Percentiles rank a stretch among this genome's conserved stretches.
phyloP scores from a whole-genome alignment of 2,113 vertebrate species.

The Solea solea region DNA sequence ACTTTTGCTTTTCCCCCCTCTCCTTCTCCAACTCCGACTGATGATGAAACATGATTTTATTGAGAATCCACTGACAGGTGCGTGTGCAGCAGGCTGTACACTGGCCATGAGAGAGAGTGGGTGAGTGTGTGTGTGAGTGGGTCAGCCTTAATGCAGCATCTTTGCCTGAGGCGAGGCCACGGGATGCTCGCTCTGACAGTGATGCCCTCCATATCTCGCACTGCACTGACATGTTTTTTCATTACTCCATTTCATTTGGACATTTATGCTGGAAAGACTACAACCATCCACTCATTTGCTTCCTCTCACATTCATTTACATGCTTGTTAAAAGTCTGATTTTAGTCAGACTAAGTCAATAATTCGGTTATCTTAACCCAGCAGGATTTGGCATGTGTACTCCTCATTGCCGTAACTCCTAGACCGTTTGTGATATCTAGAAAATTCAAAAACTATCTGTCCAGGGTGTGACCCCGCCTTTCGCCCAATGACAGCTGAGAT shows the following conservation, averaged over 20 bases:
- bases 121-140: not conserved
- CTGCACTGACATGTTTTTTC: not conserved
- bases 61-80: constrained; percentile 46
- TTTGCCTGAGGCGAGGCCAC: constrained; percentile 61
- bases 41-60: constrained; percentile 34
- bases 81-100: constrained; percentile 54
- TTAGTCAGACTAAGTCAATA: too few relatives aligned
- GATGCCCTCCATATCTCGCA: constrained; percentile 22
- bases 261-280: constrained; percentile 32
- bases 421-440: too few relatives aligned
- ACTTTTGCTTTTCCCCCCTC: not conserved
- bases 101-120: constrained; percentile 24
- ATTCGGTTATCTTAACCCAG: too few relatives aligned
- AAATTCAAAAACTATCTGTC: too few relatives aligned
- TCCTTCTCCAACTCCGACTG: not conserved
- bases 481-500: too few relatives aligned
- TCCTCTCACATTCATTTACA: not conserved
- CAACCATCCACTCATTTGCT: not conserved
- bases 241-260: constrained; percentile 24
- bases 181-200: constrained; percentile 42
- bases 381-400: not conserved
- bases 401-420: too few relatives aligned
- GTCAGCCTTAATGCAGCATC: constrained; percentile 56
- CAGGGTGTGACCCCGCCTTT: not conserved
- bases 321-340: too few relatives aligned